A percentile compares a stretch with the other conserved stretches of the same genome.
Evolutionary conservation across 2,797 vertebrate species (phyloP).

Genomic region (Menidia menidia): DNA sequence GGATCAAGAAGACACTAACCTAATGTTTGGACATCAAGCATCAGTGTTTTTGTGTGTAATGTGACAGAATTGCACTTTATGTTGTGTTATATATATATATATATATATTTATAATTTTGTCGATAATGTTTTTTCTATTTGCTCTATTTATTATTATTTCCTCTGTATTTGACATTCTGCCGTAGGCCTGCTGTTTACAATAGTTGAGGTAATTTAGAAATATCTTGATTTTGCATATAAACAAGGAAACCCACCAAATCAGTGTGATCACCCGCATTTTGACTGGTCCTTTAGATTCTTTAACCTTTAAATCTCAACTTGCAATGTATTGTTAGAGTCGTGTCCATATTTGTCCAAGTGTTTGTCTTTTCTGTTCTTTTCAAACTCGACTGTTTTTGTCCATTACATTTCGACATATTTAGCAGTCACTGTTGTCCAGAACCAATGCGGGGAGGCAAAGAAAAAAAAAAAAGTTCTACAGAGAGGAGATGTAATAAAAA

Average conservation of each 20-base stretch:
- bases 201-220: conserved; percentile 10
- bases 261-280: conserved; percentile 32
- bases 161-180: conserved; percentile 35
- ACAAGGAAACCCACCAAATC: conserved; percentile 37
- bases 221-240: conserved; percentile 43
- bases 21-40: conserved; percentile 41
- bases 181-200: conserved; percentile 26
- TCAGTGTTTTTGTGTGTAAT: conserved; percentile 46
- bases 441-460: conserved; percentile 46
- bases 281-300: conserved; percentile 23
- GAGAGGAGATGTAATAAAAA: conserved; percentile 67
- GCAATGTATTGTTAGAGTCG: conserved; percentile 37
- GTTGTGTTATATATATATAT: conserved; percentile 59
- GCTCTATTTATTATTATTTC: conserved; percentile 58
- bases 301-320: conserved; percentile 11
- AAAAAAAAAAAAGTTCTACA: conserved; percentile 55
- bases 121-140: conserved; percentile 50
- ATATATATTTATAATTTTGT: conserved; percentile 28
- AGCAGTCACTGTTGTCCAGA: conserved; percentile 71
- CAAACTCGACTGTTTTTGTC: conserved; percentile 41
- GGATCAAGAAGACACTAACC: conserved; percentile 22
- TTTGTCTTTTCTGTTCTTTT: conserved; percentile 32
- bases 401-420: conserved; percentile 52
- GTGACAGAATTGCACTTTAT: conserved; percentile 76
- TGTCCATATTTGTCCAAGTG: conserved; percentile 46